These are phyloP conservation scores for Alitta virens DNA, from an alignment of 2,888 invertebrate genomes.

Conservation along the genomic window DNA sequence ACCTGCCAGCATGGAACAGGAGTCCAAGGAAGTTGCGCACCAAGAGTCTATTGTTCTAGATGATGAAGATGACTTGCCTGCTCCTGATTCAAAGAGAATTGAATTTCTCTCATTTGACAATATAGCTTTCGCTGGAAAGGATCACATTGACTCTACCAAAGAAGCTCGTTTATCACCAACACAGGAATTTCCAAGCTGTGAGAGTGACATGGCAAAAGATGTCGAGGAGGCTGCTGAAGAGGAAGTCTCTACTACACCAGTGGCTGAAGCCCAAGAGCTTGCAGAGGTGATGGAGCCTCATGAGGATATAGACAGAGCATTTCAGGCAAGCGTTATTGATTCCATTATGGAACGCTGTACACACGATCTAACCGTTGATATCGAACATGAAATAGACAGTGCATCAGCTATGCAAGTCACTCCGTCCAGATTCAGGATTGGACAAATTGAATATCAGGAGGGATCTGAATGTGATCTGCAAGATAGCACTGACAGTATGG, in stretches of 20 bases:
- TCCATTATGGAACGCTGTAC: constrained; percentile 32
- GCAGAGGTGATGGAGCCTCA: constrained; percentile 64
- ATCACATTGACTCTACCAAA: constrained; percentile 22
- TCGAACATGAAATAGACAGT: constrained; percentile 13
- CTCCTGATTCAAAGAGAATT: not conserved
- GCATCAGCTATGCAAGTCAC: constrained; percentile 7
- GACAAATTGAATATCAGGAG: constrained; percentile 19
- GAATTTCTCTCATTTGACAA: constrained; percentile 58
- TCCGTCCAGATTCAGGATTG: constrained; percentile 20
- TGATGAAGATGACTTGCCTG: not conserved
- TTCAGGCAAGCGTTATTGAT: constrained; percentile 46
- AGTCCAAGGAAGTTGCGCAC: not conserved
- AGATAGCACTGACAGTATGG: not conserved
- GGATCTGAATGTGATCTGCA: not conserved
- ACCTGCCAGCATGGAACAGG: constrained; percentile 1
- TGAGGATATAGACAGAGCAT: constrained; percentile 42
- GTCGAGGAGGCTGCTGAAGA: not conserved
- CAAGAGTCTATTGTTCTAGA: not conserved
- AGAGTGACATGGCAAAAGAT: not conserved
- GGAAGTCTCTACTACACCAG: constrained; percentile 62
- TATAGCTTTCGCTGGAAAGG: constrained; percentile 54
- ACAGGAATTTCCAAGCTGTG: not conserved
- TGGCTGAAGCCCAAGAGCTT: constrained; percentile 57
- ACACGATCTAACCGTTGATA: constrained; percentile 12
- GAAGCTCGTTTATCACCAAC: not conserved